Percentiles rank a stretch among this genome's conserved stretches.
Conservation (phyloP, 2,113 vertebrate species). For the Talpa occidentalis region DNA sequence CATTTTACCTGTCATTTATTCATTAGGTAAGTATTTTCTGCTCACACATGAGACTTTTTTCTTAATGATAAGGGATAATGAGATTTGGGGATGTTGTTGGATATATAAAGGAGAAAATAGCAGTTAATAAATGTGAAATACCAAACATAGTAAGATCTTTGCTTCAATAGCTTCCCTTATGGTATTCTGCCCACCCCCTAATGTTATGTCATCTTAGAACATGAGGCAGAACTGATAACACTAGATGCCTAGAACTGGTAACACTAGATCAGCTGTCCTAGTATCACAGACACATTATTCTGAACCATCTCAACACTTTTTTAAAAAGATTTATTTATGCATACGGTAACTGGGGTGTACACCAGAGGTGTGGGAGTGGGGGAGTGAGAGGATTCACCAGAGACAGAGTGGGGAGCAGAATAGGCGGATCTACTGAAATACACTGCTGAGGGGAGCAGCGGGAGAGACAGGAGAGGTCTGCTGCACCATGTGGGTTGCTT, state of each 20-base stretch:
- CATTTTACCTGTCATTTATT: not conserved
- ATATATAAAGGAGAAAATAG: not conserved
- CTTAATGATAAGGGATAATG: not conserved
- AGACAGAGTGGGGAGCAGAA: too few species aligned
- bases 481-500: too few species aligned
- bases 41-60: not conserved
- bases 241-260: not conserved
- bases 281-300: not conserved
- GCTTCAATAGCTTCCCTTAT: not conserved
- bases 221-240: not conserved
- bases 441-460: too few species aligned
- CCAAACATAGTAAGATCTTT: not conserved
- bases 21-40: constrained; percentile 7
- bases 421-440: too few species aligned
- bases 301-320: not conserved
- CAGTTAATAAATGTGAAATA: not conserved
- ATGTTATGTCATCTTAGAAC: not conserved
- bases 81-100: not conserved
- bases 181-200: not conserved
- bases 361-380: too few species aligned
- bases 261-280: not conserved
- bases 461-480: too few species aligned
- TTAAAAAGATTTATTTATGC: too few species aligned
- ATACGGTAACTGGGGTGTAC: too few species aligned
- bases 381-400: too few species aligned